Conservation (phyloP, 2,113 vertebrate genomes). For the Ifrita kowaldi region DNA sequence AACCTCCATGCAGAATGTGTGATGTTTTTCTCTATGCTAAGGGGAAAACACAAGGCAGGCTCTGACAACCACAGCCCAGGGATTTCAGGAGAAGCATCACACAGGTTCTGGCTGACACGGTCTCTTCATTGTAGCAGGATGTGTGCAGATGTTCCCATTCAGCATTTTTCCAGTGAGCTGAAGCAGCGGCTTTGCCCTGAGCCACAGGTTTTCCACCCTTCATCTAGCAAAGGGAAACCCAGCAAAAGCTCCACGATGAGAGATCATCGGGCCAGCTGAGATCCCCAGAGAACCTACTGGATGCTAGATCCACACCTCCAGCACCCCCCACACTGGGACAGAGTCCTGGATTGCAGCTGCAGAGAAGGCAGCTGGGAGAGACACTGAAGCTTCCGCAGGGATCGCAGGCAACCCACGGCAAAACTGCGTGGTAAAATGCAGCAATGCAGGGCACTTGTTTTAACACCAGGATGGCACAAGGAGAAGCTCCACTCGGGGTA, state of each 20-base stretch:
- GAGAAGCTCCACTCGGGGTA: rapidly evolving
- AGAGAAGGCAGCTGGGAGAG: neutral
- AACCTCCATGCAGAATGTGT: neutral
- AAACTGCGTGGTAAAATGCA: neutral
- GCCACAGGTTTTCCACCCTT: neutral
- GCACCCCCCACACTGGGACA: rapidly evolving
- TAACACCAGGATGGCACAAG: neutral
- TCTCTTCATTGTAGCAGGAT: neutral
- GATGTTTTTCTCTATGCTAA: neutral
- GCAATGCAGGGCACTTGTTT: neutral
- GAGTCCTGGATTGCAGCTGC: neutral
- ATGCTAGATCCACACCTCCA: neutral
- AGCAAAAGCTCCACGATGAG: neutral
- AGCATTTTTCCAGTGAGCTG: rapidly evolving
- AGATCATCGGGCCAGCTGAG: neutral
- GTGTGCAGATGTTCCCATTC: neutral
- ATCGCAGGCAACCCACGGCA: neutral
- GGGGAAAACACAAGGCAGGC: neutral
- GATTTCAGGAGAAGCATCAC: neutral
- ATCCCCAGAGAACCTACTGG: neutral
- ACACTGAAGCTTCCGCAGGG: neutral
- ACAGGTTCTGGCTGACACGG: neutral
- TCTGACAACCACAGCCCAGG: neutral
- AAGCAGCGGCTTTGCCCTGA: neutral
- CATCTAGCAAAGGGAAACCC: neutral